Evolutionary conservation across 2,888 invertebrate genomes (phyloP).

Genomic region (Idaea biselata): DNA sequence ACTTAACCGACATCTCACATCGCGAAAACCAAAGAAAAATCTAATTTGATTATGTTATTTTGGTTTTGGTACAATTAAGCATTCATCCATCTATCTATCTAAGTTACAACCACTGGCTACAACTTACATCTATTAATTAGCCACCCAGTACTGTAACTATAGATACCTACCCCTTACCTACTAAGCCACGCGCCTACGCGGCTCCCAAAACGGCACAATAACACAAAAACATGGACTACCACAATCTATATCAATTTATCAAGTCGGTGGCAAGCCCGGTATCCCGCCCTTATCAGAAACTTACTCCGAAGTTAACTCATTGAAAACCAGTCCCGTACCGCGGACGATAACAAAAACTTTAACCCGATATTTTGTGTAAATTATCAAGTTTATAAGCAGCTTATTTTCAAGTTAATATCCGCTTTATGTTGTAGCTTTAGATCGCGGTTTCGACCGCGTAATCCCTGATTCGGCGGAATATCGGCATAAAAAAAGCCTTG

Average conservation of each 20-base stretch:
- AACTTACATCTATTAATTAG: neutral
- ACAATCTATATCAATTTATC: slow-evolving; percentile 54
- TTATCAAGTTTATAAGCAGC: neutral
- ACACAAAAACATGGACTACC: slow-evolving; percentile 39
- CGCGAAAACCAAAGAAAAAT: no score
- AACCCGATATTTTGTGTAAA: slow-evolving; percentile 13
- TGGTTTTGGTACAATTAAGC: no score
- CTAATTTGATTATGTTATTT: no score
- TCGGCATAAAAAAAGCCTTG: no score
- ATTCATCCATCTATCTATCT: no score
- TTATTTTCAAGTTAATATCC: neutral
- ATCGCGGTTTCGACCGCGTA: neutral
- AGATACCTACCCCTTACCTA: neutral
- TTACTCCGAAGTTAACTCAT: slow-evolving; percentile 38
- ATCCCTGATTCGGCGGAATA: no score
- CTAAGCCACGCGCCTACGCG: neutral
- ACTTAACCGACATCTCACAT: no score
- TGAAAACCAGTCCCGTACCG: slow-evolving; percentile 37
- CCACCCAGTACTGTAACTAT: neutral
- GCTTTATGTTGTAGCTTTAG: neutral
- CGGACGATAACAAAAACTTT: slow-evolving; percentile 30
- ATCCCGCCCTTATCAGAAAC: slow-evolving; percentile 37
- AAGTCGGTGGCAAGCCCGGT: slow-evolving; percentile 33
- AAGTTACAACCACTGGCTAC: neutral
- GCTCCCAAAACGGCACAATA: slow-evolving; percentile 6